Percentiles rank a stretch among this genome's conserved stretches.
Conservation (phyloP, 2,797 vertebrate genomes). For the Tenualosa thibaudeaui region DNA sequence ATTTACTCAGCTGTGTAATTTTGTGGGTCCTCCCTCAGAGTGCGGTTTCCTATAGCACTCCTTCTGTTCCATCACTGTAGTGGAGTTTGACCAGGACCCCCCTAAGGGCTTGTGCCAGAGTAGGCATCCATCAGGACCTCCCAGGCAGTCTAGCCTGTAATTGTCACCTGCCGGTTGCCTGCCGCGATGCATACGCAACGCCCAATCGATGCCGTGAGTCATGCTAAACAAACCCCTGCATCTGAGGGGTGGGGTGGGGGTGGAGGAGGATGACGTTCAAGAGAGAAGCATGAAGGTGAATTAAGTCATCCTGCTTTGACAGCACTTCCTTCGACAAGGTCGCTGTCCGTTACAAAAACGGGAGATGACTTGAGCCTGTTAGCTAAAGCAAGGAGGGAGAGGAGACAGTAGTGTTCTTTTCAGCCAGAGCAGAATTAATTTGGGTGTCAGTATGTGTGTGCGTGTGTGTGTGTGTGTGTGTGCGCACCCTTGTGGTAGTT, state of each 20-base stretch:
- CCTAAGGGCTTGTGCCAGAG: neutral
- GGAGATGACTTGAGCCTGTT: neutral
- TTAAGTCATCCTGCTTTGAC: conserved; percentile 36
- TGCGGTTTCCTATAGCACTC: neutral
- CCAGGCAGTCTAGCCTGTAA: neutral
- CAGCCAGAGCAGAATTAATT: neutral
- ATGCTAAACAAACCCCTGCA: neutral
- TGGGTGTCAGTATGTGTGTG: neutral
- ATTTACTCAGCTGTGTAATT: neutral
- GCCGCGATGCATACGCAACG: neutral
- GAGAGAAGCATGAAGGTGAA: conserved; percentile 28
- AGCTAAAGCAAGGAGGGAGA: neutral
- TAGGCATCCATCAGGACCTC: neutral
- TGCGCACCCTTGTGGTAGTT: no score
- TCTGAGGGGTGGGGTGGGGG: conserved; percentile 86
- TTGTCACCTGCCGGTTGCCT: conserved; percentile 4
- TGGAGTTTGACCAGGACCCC: neutral
- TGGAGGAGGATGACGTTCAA: conserved; percentile 84
- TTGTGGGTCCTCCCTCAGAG: neutral
- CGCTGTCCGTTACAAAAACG: neutral
- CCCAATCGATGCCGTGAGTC: neutral
- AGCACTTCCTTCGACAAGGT: conserved; percentile 13
- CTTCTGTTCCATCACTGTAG: neutral
- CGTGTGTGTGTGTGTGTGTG: no score
- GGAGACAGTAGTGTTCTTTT: neutral